Evolutionary conservation across 2,888 invertebrate species (phyloP), one percentile per base, ranked within the genome.

Genomic region (Dilophus febrilis): DNA sequence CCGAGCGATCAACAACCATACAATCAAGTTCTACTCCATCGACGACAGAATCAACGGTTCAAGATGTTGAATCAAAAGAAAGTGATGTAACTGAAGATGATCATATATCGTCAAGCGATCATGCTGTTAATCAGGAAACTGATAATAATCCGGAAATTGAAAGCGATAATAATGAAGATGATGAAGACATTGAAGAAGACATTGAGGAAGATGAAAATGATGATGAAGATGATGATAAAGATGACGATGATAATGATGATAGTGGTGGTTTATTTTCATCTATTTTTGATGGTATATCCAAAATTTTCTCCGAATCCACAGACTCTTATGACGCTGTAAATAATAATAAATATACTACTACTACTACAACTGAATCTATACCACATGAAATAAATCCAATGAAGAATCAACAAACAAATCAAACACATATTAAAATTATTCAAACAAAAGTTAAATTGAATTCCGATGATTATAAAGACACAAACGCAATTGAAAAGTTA

Each of bases 191-290:
- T 2, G 18, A 19, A n/a, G 18, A 33, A 33, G 18, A 33, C 19
- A 11, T 17, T 33, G 11, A 28, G 3, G 2, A 12, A 11, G 16
- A 16, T 26, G 17, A 19, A 33, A 14, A 7, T 34, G 14, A 32
- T 11, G 34, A 41, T 18, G n/a, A 22, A 28, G 32, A 37, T 28
- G 35, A 30, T 35, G 40, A 40, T 35, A 22, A 16, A 12, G 12
- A 12, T 26, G 34, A 39, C n/a, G 29, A 5, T 18, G 30, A 33
- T 37, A 17, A 31, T 33, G 22, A 16, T 11, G 22, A 19, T 8
- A 13, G 13, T 26, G 10, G 22, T 6, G 22, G 22, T 6, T 22
- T 35, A 13, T 13, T 35, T 8, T 35, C 35, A 35, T 8, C 35
- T 19, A 13, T 35, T 3, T 26, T 35, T 22, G 26, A 35, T 13